Evolutionary conservation across 2,113 vertebrate genomes (phyloP).

Genomic region (Coptodon bakossiorum): DNA sequence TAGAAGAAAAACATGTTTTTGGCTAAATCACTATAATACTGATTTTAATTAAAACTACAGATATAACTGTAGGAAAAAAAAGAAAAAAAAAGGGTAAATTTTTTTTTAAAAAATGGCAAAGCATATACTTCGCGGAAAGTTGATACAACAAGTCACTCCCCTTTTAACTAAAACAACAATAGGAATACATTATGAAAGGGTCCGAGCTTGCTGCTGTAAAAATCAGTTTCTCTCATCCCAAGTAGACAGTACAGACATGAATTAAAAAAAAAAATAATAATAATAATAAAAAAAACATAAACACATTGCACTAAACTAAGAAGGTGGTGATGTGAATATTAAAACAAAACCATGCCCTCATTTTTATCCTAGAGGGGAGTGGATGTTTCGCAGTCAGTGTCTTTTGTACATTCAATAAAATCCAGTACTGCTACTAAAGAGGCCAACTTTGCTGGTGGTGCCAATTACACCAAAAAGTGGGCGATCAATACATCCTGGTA

Average conservation of each 20-base stretch:
- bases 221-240: not conserved
- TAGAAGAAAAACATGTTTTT: not conserved
- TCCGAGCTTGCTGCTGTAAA: not conserved
- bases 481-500: not conserved
- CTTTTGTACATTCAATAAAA: conserved; percentile 53
- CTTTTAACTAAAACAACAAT: not conserved
- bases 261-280: not conserved
- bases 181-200: not conserved
- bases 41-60: not conserved
- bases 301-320: not conserved
- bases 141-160: not conserved
- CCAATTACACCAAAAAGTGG: not conserved
- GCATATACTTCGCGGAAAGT: not conserved
- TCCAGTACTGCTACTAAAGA: conserved; percentile 47
- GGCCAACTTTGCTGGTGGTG: conserved; percentile 42
- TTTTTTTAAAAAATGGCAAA: not conserved
- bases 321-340: not conserved
- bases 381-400: not conserved
- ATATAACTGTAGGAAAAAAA: not conserved
- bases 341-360: not conserved
- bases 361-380: not conserved
- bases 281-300: not conserved
- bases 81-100: not conserved
- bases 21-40: not conserved
- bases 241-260: not conserved